Percentiles rank a stretch among this genome's conserved stretches.
These are phyloP conservation scores for Timema podura DNA, from an alignment of 2,888 invertebrate genomes.

Conservation along the genomic window DNA sequence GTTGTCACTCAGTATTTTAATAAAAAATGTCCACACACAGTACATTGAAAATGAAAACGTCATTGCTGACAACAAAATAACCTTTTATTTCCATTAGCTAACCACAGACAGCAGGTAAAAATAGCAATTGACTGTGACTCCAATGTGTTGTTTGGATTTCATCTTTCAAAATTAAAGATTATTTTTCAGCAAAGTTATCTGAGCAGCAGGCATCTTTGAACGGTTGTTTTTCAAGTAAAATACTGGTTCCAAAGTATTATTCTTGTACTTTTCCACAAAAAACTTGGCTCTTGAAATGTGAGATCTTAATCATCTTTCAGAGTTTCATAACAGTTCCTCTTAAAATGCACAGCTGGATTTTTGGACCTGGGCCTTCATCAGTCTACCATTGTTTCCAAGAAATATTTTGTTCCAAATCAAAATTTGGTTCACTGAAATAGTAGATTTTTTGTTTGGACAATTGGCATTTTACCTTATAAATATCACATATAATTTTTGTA, in stretches of 20 bases:
- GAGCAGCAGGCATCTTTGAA: not conserved
- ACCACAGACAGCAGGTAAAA: conserved; percentile 2
- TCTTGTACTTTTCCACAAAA: conserved; percentile 1
- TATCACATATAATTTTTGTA: not conserved
- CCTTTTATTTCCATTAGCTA: not conserved
- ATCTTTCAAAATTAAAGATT: not conserved
- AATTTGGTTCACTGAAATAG: too few relatives aligned
- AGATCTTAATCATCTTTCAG: not conserved
- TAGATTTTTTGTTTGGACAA: too few relatives aligned
- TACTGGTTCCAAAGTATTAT: not conserved
- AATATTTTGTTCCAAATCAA: not conserved
- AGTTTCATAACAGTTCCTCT: not conserved
- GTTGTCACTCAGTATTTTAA: not conserved
- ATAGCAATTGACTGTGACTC: conserved; percentile 4
- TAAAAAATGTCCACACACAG: conserved; percentile 1
- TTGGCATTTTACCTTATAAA: too few relatives aligned
- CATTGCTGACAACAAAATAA: conserved; percentile 6
- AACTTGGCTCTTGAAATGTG: not conserved
- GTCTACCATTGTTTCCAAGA: not conserved
- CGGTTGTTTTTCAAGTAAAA: not conserved
- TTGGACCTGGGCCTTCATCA: not conserved
- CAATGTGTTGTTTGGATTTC: conserved; percentile 3
- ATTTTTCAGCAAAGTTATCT: conserved; percentile 7
- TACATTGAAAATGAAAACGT: not conserved
- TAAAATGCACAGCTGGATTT: not conserved